Conservation (phyloP, 1,140 invertebrate species). For the Oryzaephilus surinamensis region DNA sequence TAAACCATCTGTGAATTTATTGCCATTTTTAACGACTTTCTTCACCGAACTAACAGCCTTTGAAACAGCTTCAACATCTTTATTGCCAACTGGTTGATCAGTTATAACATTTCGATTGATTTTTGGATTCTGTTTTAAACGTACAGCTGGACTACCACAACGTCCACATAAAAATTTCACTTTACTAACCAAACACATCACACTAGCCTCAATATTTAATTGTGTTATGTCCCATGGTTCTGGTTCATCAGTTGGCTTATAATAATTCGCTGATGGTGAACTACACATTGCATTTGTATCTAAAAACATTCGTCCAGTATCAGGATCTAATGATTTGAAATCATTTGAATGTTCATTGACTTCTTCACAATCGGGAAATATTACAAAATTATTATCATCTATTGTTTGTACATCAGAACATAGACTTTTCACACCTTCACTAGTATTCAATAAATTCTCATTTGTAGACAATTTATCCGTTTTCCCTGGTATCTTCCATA, state of each 20-base stretch:
- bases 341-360: constrained; percentile 4
- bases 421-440: constrained; percentile 30
- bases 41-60: constrained; percentile 32
- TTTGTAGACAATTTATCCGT: constrained; percentile 5
- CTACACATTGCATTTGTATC: constrained; percentile 65
- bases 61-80: constrained; percentile 34
- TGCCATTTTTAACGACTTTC: constrained; percentile 34
- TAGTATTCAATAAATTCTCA: constrained; percentile 25
- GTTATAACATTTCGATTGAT: constrained; percentile 18
- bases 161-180: constrained; percentile 64
- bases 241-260: constrained; percentile 70
- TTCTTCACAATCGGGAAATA: constrained; percentile 38
- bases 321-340: constrained; percentile 16
- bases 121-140: constrained; percentile 41
- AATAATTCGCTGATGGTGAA: constrained; percentile 70
- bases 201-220: constrained; percentile 79
- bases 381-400: constrained; percentile 37
- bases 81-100: constrained; percentile 17
- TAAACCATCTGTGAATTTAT: constrained; percentile 62
- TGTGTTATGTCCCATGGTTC: constrained; percentile 83
- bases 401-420: constrained; percentile 30
- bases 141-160: constrained; percentile 58
- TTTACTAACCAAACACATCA: constrained; percentile 76
- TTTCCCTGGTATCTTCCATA: constrained; percentile 36
- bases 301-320: constrained; percentile 42